A percentile compares a stretch with the other conserved stretches of the same genome.
These are phyloP conservation scores for Helicoverpa zea DNA, from an alignment of 1,140 invertebrate genomes.

Conservation along the genomic window DNA sequence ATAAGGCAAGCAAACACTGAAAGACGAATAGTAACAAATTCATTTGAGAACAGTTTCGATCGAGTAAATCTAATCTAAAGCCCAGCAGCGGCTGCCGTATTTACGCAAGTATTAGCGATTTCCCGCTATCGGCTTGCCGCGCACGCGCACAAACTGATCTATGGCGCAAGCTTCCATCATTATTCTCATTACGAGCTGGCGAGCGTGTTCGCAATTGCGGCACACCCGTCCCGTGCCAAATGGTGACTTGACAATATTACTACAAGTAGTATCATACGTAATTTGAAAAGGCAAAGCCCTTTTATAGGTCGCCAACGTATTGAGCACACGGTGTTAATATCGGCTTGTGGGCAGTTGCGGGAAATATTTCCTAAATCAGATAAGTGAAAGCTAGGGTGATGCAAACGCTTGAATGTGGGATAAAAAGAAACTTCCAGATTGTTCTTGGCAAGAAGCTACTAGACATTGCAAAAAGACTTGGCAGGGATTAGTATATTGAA, in stretches of 20 bases:
- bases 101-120: constrained; percentile 81
- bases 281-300: constrained; percentile 42
- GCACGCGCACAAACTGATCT: constrained; percentile 73
- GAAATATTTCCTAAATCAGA: constrained; percentile 25
- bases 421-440: constrained; percentile 26
- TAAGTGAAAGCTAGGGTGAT: constrained; percentile 39
- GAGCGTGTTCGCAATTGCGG: constrained; percentile 63
- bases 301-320: constrained; percentile 31
- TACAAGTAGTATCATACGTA: constrained; percentile 50
- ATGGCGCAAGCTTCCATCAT: constrained; percentile 81
- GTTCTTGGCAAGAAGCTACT: neutral
- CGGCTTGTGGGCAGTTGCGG: constrained; percentile 19
- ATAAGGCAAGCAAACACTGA: constrained; percentile 20
- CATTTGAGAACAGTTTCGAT: constrained; percentile 48
- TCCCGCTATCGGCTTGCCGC: constrained; percentile 70
- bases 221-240: constrained; percentile 62
- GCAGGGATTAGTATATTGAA: neutral
- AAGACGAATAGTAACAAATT: constrained; percentile 38
- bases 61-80: constrained; percentile 55
- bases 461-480: constrained; percentile 6
- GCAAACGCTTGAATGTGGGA: neutral
- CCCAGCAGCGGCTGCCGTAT: constrained; percentile 65
- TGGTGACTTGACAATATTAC: constrained; percentile 58
- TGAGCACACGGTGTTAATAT: constrained; percentile 16
- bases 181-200: constrained; percentile 72